Evolutionary conservation across 2,888 invertebrate species (phyloP).

Genomic region (Trichogramma evanescens): DNA sequence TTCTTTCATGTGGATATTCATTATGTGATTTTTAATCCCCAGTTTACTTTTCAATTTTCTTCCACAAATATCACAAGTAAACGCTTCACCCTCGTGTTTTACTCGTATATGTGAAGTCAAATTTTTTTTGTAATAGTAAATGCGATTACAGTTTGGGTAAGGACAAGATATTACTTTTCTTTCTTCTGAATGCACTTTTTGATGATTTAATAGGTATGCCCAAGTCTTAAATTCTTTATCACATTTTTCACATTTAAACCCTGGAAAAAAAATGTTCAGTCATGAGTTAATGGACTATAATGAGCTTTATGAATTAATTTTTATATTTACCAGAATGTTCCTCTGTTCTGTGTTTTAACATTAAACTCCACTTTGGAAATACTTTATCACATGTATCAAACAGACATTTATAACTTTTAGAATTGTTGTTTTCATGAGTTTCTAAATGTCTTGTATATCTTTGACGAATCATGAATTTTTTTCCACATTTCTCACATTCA

Average conservation of each 20-base stretch:
- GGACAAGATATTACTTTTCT: constrained; percentile 34
- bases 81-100: constrained; percentile 50
- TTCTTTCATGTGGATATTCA: constrained; percentile 21
- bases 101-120: constrained; percentile 52
- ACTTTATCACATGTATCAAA: constrained; percentile 49
- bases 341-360: constrained; percentile 48
- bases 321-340: constrained; percentile 34
- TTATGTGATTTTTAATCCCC: constrained; percentile 30
- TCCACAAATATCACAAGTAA: constrained; percentile 36
- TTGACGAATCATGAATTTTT: constrained; percentile 48
- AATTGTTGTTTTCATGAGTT: constrained; percentile 35
- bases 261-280: neutral
- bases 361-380: constrained; percentile 51
- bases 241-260: constrained; percentile 25
- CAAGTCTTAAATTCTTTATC: constrained; percentile 29
- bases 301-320: too few species aligned
- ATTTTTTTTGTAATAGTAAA: constrained; percentile 53
- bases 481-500: constrained; percentile 53
- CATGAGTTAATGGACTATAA: too few species aligned
- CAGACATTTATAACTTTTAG: constrained; percentile 41
- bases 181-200: constrained; percentile 5
- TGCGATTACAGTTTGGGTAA: constrained; percentile 44
- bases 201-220: neutral
- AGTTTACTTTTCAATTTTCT: constrained; percentile 24
- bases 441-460: constrained; percentile 51